A percentile compares a stretch with the other conserved stretches of the same genome.
Conservation (phyloP, 2,113 vertebrate species). For the Pygoscelis antarcticus region DNA sequence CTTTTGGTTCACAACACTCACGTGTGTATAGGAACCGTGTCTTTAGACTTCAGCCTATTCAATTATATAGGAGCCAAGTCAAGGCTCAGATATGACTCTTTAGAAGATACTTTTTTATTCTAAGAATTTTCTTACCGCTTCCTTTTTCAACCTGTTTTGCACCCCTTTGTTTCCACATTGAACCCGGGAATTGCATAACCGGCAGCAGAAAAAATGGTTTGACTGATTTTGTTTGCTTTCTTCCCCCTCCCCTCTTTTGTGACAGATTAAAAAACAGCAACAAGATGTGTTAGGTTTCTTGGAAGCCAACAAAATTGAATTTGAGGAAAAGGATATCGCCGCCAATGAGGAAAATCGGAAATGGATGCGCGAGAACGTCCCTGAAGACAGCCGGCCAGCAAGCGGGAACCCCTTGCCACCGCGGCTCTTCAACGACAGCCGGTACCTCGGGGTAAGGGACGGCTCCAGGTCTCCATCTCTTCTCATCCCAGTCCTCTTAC, state of each 20-base stretch:
- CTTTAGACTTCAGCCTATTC: background rate
- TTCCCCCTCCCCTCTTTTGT: background rate
- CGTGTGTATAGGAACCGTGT: background rate
- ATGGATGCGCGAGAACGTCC: slow-evolving; percentile 97
- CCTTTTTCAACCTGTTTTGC: background rate
- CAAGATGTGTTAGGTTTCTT: slow-evolving; percentile 93
- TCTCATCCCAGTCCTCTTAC: accelerated
- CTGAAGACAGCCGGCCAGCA: slow-evolving; percentile 84
- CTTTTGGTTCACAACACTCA: background rate
- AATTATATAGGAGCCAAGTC: background rate
- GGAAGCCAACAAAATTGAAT: slow-evolving; percentile 92
- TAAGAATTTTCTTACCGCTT: background rate
- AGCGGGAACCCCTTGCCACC: slow-evolving; percentile 91
- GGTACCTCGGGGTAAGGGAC: slow-evolving; percentile 90
- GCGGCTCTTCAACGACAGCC: slow-evolving; percentile 92
- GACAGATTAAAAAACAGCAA: slow-evolving; percentile 97
- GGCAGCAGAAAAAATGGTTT: background rate
- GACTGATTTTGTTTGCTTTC: background rate
- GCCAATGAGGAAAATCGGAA: slow-evolving; percentile 92
- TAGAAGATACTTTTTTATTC: background rate
- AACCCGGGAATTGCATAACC: background rate
- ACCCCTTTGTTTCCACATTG: background rate
- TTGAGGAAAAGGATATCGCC: slow-evolving; percentile 94
- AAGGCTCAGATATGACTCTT: background rate
- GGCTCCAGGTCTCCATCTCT: background rate